phyloP scores from a whole-genome alignment of 2,113 vertebrate species.

The Aspiorhynchus laticeps region DNA sequence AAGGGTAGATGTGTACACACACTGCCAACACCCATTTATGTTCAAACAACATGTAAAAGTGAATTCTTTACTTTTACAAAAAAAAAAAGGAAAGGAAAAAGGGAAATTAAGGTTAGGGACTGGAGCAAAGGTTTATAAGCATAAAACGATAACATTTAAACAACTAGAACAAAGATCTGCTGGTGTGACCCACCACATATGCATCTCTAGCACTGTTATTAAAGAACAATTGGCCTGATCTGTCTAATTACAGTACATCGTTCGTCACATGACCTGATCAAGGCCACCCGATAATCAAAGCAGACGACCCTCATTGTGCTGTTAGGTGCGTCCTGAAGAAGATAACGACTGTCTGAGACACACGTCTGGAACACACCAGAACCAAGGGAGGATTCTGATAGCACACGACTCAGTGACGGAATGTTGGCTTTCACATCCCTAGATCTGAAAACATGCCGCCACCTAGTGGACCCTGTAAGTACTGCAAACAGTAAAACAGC shows the following conservation, averaged over 20 bases:
- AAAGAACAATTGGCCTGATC: slow-evolving; percentile 9
- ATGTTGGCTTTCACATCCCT: background rate
- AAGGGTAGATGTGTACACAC: too few relatives aligned
- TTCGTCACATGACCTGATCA: background rate
- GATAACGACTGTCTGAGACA: background rate
- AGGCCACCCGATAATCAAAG: background rate
- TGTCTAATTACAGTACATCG: background rate
- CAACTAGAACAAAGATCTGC: background rate
- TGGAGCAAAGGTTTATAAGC: background rate
- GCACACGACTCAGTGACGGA: background rate
- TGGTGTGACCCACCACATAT: background rate
- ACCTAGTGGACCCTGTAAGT: slow-evolving; percentile 22
- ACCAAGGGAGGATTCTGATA: background rate
- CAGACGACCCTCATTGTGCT: background rate
- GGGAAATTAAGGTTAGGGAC: background rate
- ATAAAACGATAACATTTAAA: background rate
- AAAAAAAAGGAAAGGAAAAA: too few relatives aligned
- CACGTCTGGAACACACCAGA: background rate
- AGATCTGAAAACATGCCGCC: slow-evolving; percentile 25
- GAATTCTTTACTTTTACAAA: too few relatives aligned
- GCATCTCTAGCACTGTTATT: background rate
- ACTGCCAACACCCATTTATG: too few relatives aligned
- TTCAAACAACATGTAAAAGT: too few relatives aligned
- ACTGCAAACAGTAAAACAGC: background rate
- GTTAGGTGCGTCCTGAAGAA: background rate